phyloP scores from a whole-genome alignment of 92 coral and sea anemone genomes.

The Desmophyllum pertusum region DNA sequence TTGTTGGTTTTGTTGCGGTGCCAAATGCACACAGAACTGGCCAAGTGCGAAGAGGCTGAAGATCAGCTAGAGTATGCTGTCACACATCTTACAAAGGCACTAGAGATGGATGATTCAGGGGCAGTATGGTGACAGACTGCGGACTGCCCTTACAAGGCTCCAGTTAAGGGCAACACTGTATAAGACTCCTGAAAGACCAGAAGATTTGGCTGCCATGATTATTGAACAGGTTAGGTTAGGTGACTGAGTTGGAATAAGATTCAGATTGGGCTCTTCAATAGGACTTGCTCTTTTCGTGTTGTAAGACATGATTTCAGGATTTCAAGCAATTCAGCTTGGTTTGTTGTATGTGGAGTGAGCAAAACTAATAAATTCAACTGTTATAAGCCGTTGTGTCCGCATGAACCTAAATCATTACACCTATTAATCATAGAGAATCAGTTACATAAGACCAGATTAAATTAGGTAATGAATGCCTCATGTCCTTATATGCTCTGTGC shows the following conservation, averaged over 20 bases:
- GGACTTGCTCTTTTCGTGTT: background rate
- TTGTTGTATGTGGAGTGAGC: no score
- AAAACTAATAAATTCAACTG: no score
- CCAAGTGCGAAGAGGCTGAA: conserved; percentile 96
- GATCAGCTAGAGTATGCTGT: conserved; percentile 94
- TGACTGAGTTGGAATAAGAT: background rate
- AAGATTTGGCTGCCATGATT: conserved; percentile 98
- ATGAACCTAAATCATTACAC: no score
- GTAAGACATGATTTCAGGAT: background rate
- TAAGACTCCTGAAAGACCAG: conserved; percentile 96
- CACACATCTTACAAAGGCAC: conserved; percentile 90
- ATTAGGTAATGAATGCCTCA: no score
- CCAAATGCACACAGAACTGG: conserved; percentile 94
- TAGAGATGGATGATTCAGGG: conserved; percentile 92
- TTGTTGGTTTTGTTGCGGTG: conserved; percentile 84
- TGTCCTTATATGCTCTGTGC: background rate
- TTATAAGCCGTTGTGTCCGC: no score
- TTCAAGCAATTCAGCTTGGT: background rate
- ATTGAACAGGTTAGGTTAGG: conserved; percentile 81
- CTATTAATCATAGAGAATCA: no score
- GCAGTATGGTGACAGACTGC: conserved; percentile 84
- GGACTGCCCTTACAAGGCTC: conserved; percentile 85
- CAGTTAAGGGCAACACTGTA: conserved; percentile 91
- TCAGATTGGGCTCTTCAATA: background rate
- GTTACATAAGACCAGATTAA: no score